These are phyloP conservation scores for Muschampia staudingeri DNA, from an alignment of 2,888 invertebrate species.

Conservation along the genomic window DNA sequence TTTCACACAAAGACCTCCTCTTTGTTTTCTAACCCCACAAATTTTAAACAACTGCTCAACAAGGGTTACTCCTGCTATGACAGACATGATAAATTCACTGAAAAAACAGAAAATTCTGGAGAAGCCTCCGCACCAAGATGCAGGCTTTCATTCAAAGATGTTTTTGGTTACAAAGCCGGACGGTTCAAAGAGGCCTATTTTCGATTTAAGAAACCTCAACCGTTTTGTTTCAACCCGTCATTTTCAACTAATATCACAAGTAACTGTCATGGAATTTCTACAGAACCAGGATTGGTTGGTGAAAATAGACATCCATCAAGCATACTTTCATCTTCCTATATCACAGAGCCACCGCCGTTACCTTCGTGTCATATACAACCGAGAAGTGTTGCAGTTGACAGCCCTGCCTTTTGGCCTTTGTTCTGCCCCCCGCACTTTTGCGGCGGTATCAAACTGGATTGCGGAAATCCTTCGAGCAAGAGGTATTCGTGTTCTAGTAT, in stretches of 20 bases:
- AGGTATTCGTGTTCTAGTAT: constrained; percentile 12
- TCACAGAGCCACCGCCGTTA: neutral
- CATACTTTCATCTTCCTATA: neutral
- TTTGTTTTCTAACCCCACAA: constrained; percentile 5
- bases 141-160: neutral
- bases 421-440: neutral
- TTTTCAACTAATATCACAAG: neutral
- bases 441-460: neutral
- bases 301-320: neutral
- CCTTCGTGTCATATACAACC: neutral
- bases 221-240: neutral
- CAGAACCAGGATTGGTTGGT: neutral
- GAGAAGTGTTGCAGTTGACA: neutral
- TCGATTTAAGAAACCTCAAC: neutral
- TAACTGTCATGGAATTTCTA: neutral
- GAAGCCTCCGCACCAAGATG: neutral
- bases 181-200: neutral
- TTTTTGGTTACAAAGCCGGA: neutral
- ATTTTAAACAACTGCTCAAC: neutral
- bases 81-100: neutral
- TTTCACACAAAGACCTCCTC: constrained; percentile 3
- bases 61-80: neutral
- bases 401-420: neutral
- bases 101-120: neutral
- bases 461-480: neutral